phyloP scores from a whole-genome alignment of 2,888 invertebrate genomes.

The Platynereis dumerilii region DNA sequence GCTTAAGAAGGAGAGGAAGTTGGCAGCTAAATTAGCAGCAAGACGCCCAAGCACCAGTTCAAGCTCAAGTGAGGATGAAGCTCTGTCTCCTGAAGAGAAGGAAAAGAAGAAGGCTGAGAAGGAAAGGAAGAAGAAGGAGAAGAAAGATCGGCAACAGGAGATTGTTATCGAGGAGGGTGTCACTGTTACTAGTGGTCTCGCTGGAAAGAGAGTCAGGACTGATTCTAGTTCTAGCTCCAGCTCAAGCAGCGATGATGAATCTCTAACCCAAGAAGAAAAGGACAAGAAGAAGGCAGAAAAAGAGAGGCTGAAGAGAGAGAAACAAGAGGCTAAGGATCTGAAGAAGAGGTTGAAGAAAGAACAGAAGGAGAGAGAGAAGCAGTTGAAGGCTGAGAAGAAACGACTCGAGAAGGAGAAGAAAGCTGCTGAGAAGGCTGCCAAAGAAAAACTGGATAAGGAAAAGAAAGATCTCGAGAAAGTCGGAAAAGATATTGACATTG shows the following conservation, averaged over 20 bases:
- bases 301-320: background rate
- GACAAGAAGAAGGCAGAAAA: slow-evolving; percentile 1
- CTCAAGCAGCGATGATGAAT: background rate
- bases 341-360: background rate
- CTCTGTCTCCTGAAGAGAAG: background rate
- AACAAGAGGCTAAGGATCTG: background rate
- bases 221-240: background rate
- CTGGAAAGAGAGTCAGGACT: background rate
- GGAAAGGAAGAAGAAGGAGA: background rate
- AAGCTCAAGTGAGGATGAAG: slow-evolving; percentile 1
- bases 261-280: background rate
- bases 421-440: background rate
- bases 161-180: too few relatives aligned
- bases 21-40: too few relatives aligned
- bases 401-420: background rate
- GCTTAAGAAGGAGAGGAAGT: too few relatives aligned
- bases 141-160: too few relatives aligned
- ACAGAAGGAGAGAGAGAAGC: slow-evolving; percentile 1
- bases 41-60: slow-evolving; percentile 1
- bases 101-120: background rate
- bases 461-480: background rate
- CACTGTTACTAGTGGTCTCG: too few relatives aligned
- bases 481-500: too few relatives aligned
- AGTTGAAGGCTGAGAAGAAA: background rate
- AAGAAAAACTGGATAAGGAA: background rate